phyloP scores from a whole-genome alignment of 2,113 vertebrate genomes.

The Megaceryle torquata region DNA sequence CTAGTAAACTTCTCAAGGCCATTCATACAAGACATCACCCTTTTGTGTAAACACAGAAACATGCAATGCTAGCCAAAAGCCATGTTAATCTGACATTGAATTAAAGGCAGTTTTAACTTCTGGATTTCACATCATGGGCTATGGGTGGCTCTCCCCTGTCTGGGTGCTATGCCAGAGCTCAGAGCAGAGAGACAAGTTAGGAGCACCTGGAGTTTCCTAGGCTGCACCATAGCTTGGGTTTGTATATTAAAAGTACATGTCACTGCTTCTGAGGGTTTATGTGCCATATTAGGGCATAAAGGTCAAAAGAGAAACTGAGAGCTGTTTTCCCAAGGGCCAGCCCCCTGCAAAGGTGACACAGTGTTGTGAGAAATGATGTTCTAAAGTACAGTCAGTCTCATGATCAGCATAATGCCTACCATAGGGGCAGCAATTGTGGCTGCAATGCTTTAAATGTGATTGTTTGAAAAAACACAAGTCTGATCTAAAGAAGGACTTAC shows the following conservation, averaged over 20 bases:
- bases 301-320: background rate
- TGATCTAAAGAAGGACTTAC: background rate
- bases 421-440: fast-evolving
- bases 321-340: background rate
- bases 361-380: background rate
- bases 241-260: background rate
- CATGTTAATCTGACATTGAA: background rate
- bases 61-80: background rate
- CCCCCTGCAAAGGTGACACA: background rate
- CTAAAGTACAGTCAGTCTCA: background rate
- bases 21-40: background rate
- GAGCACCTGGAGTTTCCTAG: background rate
- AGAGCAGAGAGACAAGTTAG: background rate
- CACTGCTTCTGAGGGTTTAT: background rate
- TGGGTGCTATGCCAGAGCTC: background rate
- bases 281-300: background rate
- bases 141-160: background rate
- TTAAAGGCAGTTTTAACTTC: background rate
- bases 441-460: background rate
- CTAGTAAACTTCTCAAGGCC: background rate
- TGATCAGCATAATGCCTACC: background rate
- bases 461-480: background rate
- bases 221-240: background rate
- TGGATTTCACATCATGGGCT: background rate
- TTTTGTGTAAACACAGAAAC: background rate